Evolutionary conservation across 2,888 invertebrate genomes (phyloP), one percentile per base, ranked within the genome.

Genomic region (Melieria crassipennis): DNA sequence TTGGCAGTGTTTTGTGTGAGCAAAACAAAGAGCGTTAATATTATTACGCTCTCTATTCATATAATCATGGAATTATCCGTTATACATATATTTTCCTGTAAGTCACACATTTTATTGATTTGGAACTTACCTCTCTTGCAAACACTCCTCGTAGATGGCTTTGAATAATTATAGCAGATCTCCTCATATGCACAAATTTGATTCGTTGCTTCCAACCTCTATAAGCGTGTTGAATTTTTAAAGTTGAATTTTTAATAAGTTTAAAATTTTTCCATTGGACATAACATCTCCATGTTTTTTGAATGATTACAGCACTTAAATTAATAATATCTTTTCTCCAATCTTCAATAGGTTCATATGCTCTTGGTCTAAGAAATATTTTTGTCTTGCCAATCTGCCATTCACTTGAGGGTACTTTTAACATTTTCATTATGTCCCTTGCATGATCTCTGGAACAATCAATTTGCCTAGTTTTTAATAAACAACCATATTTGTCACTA

Each of bases 351-450:
- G 94, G 94, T 76, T 95, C 93, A 81, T 95, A 94, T 6, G 95
- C 93, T 66, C 92, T 91, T 73, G 91, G 80, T 46, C 95, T 88
- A 82, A 97, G 88, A 84, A 97, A 97, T 58, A 97, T 92, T 87
- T 95, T 96, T 50, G 91, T 92, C 86, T 91, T 92, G 0, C 96
- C 97, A 74, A 95, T 91, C 87, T 96, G 96, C 95, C 96, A 96
- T 85, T 96, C 95, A 70, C 89, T 91, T 67, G 89, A 88, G 1
- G 93, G 91, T 52, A 94, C 89, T 66, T 91, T 89, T 76, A 92
- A 91, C 73, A 89, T 88, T 74, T 89, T 88, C 80, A 95, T 88
- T 73, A 93, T 80, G 77, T 80, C 74, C 52, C 75, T 69, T 64
- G 84, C 83, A 77, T 83, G 82, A 68, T 82, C 79, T 52, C 78